These are phyloP conservation scores for Chrysomallon squamiferum DNA, from an alignment of 1,140 invertebrate species.

Conservation along the genomic window DNA sequence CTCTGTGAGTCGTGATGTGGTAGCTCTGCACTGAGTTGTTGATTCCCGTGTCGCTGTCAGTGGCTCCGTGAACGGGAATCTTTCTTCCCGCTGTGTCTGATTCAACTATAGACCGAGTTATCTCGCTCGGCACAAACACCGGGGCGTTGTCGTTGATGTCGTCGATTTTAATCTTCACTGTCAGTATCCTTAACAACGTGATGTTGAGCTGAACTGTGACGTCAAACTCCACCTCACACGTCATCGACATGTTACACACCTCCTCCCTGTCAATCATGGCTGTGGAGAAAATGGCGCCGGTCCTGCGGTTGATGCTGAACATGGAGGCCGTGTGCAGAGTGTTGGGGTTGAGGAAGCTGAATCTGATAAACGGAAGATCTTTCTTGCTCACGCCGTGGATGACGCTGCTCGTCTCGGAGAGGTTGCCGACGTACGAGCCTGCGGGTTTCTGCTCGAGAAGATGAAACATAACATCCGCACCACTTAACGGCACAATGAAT, in stretches of 20 bases:
- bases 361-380: constrained; percentile 15
- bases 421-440: constrained; percentile 25
- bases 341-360: constrained; percentile 22
- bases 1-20: no score
- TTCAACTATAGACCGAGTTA: constrained; percentile 61
- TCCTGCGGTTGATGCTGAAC: constrained; percentile 28
- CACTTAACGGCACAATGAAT: background rate
- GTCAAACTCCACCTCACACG: constrained; percentile 79
- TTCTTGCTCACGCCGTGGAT: constrained; percentile 6
- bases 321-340: constrained; percentile 21
- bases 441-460: constrained; percentile 22
- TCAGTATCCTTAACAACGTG: constrained; percentile 79
- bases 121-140: constrained; percentile 61
- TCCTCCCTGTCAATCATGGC: constrained; percentile 31
- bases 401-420: constrained; percentile 17
- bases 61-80: constrained; percentile 81
- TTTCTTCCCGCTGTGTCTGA: constrained; percentile 68
- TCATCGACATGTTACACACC: constrained; percentile 65
- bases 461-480: background rate
- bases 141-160: constrained; percentile 79
- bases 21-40: constrained; percentile 77
- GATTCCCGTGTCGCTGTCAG: constrained; percentile 84
- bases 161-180: constrained; percentile 77
- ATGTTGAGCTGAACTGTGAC: constrained; percentile 79
- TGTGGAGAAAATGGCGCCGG: constrained; percentile 26